A percentile compares a stretch with the other conserved stretches of the same genome.
Evolutionary conservation across 2,888 invertebrate species (phyloP).

Genomic region (Oligia fasciuncula): DNA sequence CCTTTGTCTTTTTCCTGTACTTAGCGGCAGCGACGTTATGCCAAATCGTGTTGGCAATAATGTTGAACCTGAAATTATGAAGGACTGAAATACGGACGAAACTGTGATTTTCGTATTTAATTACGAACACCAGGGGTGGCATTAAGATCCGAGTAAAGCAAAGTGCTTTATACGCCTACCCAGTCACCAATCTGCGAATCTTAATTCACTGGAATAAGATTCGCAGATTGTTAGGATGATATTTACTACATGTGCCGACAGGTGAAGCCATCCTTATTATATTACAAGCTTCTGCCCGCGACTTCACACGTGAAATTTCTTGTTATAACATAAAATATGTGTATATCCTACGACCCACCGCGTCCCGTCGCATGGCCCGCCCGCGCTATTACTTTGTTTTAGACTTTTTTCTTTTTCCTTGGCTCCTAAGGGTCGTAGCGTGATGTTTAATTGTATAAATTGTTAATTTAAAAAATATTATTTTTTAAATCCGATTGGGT

Average conservation of each 20-base stretch:
- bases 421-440: background rate
- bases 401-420: background rate
- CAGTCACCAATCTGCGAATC: too few species aligned
- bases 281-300: background rate
- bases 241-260: background rate
- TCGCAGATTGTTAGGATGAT: background rate
- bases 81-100: background rate
- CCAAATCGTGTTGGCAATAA: background rate
- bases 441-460: background rate
- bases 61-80: background rate
- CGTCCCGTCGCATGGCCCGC: background rate
- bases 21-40: background rate
- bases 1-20: background rate
- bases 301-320: background rate
- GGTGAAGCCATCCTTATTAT: background rate
- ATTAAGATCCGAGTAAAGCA: background rate
- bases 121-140: background rate
- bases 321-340: background rate
- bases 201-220: background rate
- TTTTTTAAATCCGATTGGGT: background rate
- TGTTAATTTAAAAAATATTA: background rate
- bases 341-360: background rate
- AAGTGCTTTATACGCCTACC: too few species aligned
- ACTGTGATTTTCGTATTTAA: conserved; percentile 1
- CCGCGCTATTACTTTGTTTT: background rate